phyloP scores from a whole-genome alignment of 2,797 vertebrate genomes.

The Alauda arvensis region DNA sequence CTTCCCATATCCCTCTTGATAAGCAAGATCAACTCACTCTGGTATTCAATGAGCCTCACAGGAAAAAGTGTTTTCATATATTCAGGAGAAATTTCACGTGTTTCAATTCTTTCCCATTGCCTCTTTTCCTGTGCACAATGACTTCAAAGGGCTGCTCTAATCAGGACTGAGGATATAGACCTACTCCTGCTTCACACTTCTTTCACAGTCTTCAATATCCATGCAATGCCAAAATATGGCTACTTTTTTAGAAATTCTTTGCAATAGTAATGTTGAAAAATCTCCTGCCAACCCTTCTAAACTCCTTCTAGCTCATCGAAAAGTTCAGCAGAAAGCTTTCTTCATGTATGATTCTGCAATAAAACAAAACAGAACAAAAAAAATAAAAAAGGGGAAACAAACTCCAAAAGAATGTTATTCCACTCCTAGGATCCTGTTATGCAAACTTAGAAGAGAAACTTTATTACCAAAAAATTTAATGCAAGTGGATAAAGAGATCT shows the following conservation, averaged over 20 bases:
- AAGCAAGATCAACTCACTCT: not conserved
- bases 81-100: not conserved
- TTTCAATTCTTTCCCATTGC: not conserved
- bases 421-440: not conserved
- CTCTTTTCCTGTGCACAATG: not conserved
- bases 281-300: not conserved
- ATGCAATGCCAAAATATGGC: not conserved
- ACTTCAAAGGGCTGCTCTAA: not conserved
- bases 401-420: not conserved
- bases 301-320: not conserved
- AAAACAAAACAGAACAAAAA: not conserved
- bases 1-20: not conserved
- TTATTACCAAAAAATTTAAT: not conserved
- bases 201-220: not conserved
- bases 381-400: not conserved
- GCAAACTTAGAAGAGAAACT: not conserved
- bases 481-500: not conserved
- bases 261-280: not conserved
- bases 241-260: not conserved
- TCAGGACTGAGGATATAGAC: not conserved
- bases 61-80: not conserved
- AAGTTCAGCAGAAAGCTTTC: not conserved
- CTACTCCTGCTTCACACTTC: not conserved
- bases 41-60: not conserved
- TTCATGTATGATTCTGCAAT: not conserved